Conservation (phyloP, 2,113 vertebrate species). For the Macroglossus sobrinus region DNA sequence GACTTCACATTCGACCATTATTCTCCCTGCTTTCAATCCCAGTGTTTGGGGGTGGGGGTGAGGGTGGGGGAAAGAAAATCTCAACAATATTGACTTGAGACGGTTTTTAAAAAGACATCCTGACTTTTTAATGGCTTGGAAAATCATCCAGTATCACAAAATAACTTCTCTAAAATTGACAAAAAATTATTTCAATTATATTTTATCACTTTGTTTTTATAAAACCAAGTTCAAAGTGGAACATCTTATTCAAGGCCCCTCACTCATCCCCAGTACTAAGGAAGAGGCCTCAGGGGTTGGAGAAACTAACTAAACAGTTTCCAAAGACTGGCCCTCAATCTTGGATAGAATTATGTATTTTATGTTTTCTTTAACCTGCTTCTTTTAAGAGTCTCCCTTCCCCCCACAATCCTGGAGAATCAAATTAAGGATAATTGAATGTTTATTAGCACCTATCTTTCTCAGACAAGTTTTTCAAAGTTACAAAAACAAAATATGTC, state of each 20-base stretch:
- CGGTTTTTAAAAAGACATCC: background rate
- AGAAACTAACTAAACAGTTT: background rate
- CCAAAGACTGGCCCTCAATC: background rate
- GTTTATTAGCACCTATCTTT: background rate
- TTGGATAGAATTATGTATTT: background rate
- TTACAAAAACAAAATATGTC: background rate
- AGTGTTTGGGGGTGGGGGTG: background rate
- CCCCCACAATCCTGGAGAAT: background rate
- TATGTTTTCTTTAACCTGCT: background rate
- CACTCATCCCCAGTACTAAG: background rate
- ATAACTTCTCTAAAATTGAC: background rate
- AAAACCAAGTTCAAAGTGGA: constrained; percentile 8
- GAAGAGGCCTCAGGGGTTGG: background rate
- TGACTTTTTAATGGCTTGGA: background rate
- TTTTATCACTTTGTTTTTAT: constrained; percentile 31
- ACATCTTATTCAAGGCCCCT: background rate
- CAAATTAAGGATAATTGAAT: background rate
- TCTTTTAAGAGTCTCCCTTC: background rate
- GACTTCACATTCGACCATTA: background rate
- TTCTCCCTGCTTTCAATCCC: background rate
- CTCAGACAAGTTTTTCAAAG: constrained; percentile 28
- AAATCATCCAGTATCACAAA: background rate
- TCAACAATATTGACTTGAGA: background rate
- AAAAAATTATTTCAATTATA: background rate
- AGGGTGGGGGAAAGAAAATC: background rate